Conservation (phyloP, 2,797 vertebrate species). For the Mormyrops attenuatus region DNA sequence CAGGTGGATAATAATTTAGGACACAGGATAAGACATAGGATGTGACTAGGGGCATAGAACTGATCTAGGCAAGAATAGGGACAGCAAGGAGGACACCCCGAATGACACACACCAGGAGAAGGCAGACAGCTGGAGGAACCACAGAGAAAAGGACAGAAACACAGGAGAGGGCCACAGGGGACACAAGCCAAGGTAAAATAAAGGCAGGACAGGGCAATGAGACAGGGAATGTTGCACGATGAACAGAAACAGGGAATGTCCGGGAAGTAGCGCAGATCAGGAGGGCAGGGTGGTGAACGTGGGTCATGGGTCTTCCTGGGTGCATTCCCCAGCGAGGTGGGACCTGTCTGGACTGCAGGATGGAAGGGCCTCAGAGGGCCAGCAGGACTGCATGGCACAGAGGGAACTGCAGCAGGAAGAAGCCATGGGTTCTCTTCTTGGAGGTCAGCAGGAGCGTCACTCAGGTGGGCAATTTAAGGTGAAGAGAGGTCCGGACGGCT, state of each 20-base stretch:
- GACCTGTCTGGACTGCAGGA: neutral
- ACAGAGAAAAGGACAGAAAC: neutral
- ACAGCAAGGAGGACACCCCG: neutral
- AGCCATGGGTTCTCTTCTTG: neutral
- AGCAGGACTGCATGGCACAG: neutral
- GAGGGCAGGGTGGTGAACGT: neutral
- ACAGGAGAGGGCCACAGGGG: neutral
- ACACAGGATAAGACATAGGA: neutral
- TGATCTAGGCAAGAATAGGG: neutral
- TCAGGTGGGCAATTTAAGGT: neutral
- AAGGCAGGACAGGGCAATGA: neutral
- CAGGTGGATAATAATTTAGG: too few species aligned
- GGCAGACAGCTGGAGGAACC: too few species aligned
- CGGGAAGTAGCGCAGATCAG: neutral
- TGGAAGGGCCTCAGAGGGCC: neutral
- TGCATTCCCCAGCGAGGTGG: neutral
- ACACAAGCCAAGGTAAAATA: neutral
- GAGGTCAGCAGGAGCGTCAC: neutral
- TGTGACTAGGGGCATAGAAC: neutral
- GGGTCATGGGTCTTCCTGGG: neutral
- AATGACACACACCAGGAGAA: too few species aligned
- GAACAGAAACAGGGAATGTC: neutral
- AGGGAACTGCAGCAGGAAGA: neutral
- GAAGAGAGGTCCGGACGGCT: neutral
- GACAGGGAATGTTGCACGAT: neutral